These are phyloP conservation scores for Coregonus sp. DNA, from an alignment of 2,797 vertebrate species.

Conservation along the genomic window DNA sequence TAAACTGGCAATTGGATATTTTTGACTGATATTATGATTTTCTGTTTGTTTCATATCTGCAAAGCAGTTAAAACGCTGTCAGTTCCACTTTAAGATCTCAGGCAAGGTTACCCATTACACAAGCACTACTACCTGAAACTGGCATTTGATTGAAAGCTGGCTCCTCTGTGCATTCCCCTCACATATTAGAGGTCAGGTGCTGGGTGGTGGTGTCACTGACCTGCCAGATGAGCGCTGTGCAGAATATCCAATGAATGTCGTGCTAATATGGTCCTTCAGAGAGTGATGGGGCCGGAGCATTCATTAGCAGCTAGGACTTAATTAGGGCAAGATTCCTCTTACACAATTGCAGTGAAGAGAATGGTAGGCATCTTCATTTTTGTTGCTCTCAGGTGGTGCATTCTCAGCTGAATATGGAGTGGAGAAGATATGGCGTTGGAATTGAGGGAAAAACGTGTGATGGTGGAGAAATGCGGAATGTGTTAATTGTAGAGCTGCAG, in stretches of 20 bases:
- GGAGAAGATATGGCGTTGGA: slow-evolving; percentile 5
- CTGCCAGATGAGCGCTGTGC: slow-evolving; percentile 59
- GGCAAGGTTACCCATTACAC: not conserved
- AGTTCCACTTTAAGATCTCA: not conserved
- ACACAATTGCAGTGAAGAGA: slow-evolving; percentile 20
- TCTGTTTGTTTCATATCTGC: too few relatives aligned
- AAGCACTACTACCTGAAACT: not conserved
- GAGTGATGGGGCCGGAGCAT: slow-evolving; percentile 38
- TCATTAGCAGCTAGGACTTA: slow-evolving; percentile 52
- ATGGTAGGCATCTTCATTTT: slow-evolving; percentile 26
- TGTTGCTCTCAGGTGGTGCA: slow-evolving; percentile 17
- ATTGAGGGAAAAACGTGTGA: not conserved
- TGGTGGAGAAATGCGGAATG: not conserved
- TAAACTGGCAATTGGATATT: too few relatives aligned
- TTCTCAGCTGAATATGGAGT: slow-evolving; percentile 43
- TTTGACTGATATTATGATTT: too few relatives aligned
- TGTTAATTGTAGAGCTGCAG: not conserved
- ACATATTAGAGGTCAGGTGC: slow-evolving; percentile 55
- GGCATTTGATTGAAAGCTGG: slow-evolving; percentile 56
- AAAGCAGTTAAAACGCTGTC: too few relatives aligned
- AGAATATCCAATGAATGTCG: slow-evolving; percentile 58
- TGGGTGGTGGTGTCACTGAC: slow-evolving; percentile 54
- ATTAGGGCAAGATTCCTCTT: slow-evolving; percentile 41
- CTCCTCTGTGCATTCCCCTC: slow-evolving; percentile 27
- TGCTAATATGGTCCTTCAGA: slow-evolving; percentile 61